Conservation (phyloP, 2,888 invertebrate species). For the Amblyjoppa fuscipennis region DNA sequence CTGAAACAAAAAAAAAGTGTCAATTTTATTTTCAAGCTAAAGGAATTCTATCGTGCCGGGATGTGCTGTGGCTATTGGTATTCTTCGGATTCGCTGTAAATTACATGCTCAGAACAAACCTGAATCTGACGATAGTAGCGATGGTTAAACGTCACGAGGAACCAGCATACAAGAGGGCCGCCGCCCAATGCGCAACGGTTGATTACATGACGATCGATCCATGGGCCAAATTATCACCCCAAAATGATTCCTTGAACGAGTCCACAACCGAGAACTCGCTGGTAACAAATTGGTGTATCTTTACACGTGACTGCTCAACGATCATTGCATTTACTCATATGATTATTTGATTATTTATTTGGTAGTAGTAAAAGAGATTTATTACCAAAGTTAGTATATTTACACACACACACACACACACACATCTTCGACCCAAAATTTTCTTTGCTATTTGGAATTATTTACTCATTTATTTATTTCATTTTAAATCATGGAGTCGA, state of each 20-base stretch:
- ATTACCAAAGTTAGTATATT: no score
- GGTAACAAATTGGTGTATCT: slow-evolving; percentile 57
- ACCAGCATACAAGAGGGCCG: slow-evolving; percentile 68
- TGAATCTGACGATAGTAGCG: slow-evolving; percentile 90
- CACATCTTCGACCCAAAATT: no score
- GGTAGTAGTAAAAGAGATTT: no score
- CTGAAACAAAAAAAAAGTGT: not conserved
- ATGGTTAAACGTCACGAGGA: slow-evolving; percentile 86
- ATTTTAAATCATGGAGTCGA: not conserved
- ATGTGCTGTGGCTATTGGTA: slow-evolving; percentile 88
- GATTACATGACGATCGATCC: slow-evolving; percentile 7
- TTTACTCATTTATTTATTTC: no score
- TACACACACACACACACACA: no score
- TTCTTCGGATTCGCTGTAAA: slow-evolving; percentile 90
- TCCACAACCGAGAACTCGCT: slow-evolving; percentile 45
- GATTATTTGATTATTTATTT: not conserved
- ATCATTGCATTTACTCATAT: not conserved
- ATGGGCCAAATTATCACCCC: not conserved
- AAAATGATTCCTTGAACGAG: slow-evolving; percentile 1
- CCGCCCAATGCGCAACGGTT: slow-evolving; percentile 73
- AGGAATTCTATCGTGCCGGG: slow-evolving; percentile 81
- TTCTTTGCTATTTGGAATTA: no score
- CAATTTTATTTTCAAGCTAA: slow-evolving; percentile 71
- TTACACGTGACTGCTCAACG: not conserved
- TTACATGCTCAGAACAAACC: slow-evolving; percentile 89